phyloP scores from a whole-genome alignment of 1,140 invertebrate species.

The Telenomus remus region DNA sequence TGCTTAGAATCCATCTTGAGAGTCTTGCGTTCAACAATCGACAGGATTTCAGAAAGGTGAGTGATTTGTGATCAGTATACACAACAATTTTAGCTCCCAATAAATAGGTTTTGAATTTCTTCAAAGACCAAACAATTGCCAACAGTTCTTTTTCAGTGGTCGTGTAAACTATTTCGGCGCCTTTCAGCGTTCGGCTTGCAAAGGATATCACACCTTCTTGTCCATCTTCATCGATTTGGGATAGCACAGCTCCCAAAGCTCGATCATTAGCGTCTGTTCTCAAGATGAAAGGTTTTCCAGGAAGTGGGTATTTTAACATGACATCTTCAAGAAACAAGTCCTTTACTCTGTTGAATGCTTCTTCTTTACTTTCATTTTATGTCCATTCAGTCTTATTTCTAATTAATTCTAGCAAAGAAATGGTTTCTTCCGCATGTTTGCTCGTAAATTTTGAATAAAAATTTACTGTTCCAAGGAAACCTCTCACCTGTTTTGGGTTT shows the following conservation, averaged over 20 bases:
- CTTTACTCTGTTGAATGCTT: slow-evolving; percentile 1
- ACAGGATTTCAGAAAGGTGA: slow-evolving; percentile 6
- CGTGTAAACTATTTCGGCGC: not conserved
- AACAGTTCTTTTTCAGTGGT: slow-evolving; percentile 7
- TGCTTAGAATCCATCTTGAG: not conserved
- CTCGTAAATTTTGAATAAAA: slow-evolving; percentile 68
- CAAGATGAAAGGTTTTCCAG: slow-evolving; percentile 4
- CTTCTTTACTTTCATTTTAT: not conserved
- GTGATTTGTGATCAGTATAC: not conserved
- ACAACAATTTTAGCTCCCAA: not conserved
- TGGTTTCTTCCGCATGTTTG: slow-evolving; percentile 29
- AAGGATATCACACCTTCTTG: slow-evolving; percentile 24
- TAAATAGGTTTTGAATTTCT: not conserved
- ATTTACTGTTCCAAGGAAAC: slow-evolving; percentile 70
- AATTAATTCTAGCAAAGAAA: slow-evolving; percentile 4
- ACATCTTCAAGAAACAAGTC: not conserved
- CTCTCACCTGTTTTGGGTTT: slow-evolving; percentile 62
- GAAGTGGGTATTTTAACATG: slow-evolving; percentile 3
- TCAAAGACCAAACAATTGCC: slow-evolving; percentile 2
- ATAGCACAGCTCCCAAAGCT: slow-evolving; percentile 2
- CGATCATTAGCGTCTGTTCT: slow-evolving; percentile 7
- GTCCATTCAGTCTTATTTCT: not conserved
- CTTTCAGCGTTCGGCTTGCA: slow-evolving; percentile 56
- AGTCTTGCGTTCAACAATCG: not conserved
- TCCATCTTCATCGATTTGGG: slow-evolving; percentile 2